Evolutionary conservation across 2,113 vertebrate species (phyloP), one percentile per base, ranked within the genome.

Genomic region (Bostrychus sinensis): DNA sequence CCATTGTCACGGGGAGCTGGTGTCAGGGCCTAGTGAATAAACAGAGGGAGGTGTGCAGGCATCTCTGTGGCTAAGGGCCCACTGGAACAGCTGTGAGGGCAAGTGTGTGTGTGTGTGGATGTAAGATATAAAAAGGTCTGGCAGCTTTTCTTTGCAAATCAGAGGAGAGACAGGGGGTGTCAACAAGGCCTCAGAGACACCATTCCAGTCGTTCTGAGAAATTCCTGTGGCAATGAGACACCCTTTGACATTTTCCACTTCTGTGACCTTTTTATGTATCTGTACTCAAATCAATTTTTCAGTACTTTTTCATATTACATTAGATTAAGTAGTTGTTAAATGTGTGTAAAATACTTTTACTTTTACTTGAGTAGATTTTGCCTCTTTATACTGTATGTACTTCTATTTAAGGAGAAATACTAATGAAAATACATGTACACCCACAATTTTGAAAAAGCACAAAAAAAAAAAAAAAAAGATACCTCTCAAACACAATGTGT

Each of bases 141-240:
- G 77, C 77, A 78, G 70, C 68, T 74, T 80, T 82, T 46, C 64
- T 48, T 42, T 66, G 20, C 65, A 78, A 82, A 80, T 80, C 70
- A 62, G 62, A 19, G 56, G 60, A 53, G 69, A 76, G 82, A 86
- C 75, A 66, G 19, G 48, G 43, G 62, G 58, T 78, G 71, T 87
- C 85, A 83, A 80, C 84, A 82, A 66, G 58, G 62, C 56, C 62
- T 80, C 76, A 76, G 36, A 70, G 59, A 78, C 78, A 79, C 67
- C 75, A 81, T 86, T 83, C 70, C 73, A 64, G 39, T 71, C 67
- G 72, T 81, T 84, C 61, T 74, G 66, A 73, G 59, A 38, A 42
- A 7, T 22, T 69, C 1, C 32, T 7, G 11, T 59, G 7, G 60
- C 42, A 32, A 16, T 48, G 20, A 39, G 5, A 50, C 11, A 25